Percentiles rank a stretch among this genome's conserved stretches.
Evolutionary conservation across 2,113 vertebrate genomes (phyloP).

Genomic region (Cololabis saira): DNA sequence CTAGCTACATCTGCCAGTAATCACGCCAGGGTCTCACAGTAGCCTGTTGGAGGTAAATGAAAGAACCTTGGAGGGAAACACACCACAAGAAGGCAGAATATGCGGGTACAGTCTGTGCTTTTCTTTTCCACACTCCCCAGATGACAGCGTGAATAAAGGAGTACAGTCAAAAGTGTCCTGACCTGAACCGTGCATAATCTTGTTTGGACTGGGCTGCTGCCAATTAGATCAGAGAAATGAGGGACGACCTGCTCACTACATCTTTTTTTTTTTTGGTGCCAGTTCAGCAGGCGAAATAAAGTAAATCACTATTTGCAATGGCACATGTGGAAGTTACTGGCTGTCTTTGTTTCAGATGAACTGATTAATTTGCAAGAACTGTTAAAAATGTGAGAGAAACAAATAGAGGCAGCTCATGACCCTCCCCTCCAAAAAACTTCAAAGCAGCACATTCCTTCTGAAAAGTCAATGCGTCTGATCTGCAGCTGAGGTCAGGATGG

Average conservation of each 20-base stretch:
- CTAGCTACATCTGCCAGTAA: slow-evolving; percentile 53
- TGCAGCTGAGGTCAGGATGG: slow-evolving; percentile 59
- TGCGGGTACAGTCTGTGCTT: slow-evolving; percentile 34
- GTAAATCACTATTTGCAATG: slow-evolving; percentile 25
- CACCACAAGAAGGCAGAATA: slow-evolving; percentile 57
- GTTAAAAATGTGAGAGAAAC: slow-evolving; percentile 51
- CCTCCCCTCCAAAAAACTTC: slow-evolving; percentile 34
- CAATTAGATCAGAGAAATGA: slow-evolving; percentile 49
- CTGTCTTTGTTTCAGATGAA: slow-evolving; percentile 21
- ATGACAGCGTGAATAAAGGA: slow-evolving; percentile 35
- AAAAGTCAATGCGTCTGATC: slow-evolving; percentile 56
- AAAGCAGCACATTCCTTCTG: slow-evolving; percentile 62
- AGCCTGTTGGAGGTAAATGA: slow-evolving; percentile 54
- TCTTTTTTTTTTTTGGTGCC: slow-evolving; percentile 12
- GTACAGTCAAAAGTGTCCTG: slow-evolving; percentile 37
- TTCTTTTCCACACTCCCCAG: slow-evolving; percentile 30
- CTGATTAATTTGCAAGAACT: slow-evolving; percentile 33
- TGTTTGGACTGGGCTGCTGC: slow-evolving; percentile 41
- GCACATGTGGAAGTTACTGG: slow-evolving; percentile 12
- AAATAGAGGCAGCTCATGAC: slow-evolving; percentile 48
- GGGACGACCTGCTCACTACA: slow-evolving; percentile 19
- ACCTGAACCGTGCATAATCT: slow-evolving; percentile 42
- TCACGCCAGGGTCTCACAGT: slow-evolving; percentile 35
- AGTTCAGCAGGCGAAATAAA: slow-evolving; percentile 12
- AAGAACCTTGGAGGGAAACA: slow-evolving; percentile 34